Evolutionary conservation across 2,888 invertebrate genomes (phyloP), one percentile per base, ranked within the genome.

Genomic region (Dynastes tityus): DNA sequence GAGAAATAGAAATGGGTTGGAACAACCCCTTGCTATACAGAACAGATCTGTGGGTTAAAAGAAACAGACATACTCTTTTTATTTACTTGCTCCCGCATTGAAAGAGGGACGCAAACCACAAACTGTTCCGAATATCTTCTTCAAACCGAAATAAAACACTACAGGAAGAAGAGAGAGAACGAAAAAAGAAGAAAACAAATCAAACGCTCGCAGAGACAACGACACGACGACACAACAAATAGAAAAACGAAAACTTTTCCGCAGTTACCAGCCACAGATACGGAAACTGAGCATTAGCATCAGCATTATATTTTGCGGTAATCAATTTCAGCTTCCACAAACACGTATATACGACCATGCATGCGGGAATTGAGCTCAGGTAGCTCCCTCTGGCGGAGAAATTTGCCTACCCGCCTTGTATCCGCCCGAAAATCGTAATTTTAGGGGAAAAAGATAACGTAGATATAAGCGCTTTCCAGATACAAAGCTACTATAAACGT

Each of bases 271-370:
- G 5, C 65, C 22, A 11, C 65, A 45, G 49, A 67, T 67, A 67
- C 65, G 65, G 65, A 67, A 67, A 45, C 65, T 40, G 65, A 67
- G 45, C 65, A 67, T 67, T 67, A 67, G 65, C 65, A 67, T 67
- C 65, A 67, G 65, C 65, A 22, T 67, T 67, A 67, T 67, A 67
- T 67, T 67, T 67, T 16, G 16, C 65, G 40, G 65, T 45, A 37
- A 67, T 67, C 65, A 40, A 67, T 67, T 67, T 16, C 9, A 67
- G 55, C 55, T 45, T 22, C 65, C 65, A 45, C 16, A 40, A 5
- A n/a, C 22, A n/a, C 65, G n/a, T 16, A 16, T 40, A 40, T 16
- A 6, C n/a, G 22, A 5, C 40, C 8, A 22, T n/a, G n/a, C 37
- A 27, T 11, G 4, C 11, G 63, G 29, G 22, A 16, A 16, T 22